Evolutionary conservation across 2,888 invertebrate species (phyloP), one percentile per base, ranked within the genome.

Genomic region (Amphipyra berbera): DNA sequence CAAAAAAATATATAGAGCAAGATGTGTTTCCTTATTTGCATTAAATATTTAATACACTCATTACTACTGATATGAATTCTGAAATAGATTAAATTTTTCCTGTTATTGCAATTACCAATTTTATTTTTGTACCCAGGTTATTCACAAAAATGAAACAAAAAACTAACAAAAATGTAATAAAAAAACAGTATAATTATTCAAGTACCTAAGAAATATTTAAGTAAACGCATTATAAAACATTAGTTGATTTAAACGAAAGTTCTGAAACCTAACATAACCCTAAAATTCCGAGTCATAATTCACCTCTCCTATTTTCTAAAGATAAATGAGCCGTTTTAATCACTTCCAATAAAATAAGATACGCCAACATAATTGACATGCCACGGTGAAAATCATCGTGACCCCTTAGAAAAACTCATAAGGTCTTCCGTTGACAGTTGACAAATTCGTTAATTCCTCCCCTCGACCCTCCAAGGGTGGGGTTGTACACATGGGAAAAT

Each of bases 401-500:
- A 74, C 83, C 85, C 87, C 85, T 80, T 80, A 81, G 88, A 89
- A 90, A 90, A 92, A 91, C 90, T 92, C 93, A 94, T 94, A 94
- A 91, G 89, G 87, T 81, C 86, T 81, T 85, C 76, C 84, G 85
- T 82, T 92, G 94, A 94, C 94, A 92, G 87, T 92, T 94, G 94
- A 94, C 93, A 94, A 94, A 94, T 94, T 93, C 91, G 93, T 91
- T 93, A 93, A 94, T 94, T 88, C 88, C 86, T 59, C 73, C 82
- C 81, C 69, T 73, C 81, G 82, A 82, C 78, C 64, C 64, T 68
- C 73, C 55, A 66, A 71, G 74, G 74, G 73, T 63, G 62, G 70
- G 68, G 67, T 21, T 21, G 21, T 56, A 52, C 79, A 78, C 83
- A 81, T 79, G 83, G 82, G 85, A 83, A 84, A 83, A 85, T 84